phyloP scores from a whole-genome alignment of 2,888 invertebrate genomes.

The Latheticus oryzae region DNA sequence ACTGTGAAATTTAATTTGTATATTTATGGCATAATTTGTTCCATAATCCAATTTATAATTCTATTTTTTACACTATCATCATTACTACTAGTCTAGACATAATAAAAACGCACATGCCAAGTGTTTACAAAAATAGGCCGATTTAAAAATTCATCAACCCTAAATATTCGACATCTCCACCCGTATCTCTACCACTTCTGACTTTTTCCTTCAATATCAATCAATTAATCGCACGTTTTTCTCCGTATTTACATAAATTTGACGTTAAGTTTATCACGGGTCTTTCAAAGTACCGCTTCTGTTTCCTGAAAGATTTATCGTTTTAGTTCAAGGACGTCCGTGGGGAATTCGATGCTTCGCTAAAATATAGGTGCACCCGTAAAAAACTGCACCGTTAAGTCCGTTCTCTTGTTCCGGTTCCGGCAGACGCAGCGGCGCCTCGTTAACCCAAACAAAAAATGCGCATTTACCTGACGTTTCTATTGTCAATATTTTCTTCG shows the following conservation, averaged over 20 bases:
- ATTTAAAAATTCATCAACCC: conserved; percentile 10
- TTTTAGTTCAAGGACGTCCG: conserved; percentile 24
- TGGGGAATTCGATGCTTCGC: conserved; percentile 15
- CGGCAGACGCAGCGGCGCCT: conserved; percentile 26
- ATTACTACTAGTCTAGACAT: conserved; percentile 36
- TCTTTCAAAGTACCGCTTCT: neutral
- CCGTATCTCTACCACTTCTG: conserved; percentile 2
- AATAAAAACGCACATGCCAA: conserved; percentile 37
- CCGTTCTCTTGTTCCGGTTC: conserved; percentile 21
- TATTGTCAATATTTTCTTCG: too few species aligned
- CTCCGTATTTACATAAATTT: conserved; percentile 2
- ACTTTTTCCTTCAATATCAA: too few species aligned
- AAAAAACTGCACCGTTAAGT: conserved; percentile 26
- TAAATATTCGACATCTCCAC: neutral
- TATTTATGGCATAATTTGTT: conserved; percentile 22
- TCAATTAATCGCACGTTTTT: neutral
- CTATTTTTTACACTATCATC: conserved; percentile 24
- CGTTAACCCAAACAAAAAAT: neutral
- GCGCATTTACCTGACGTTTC: too few species aligned
- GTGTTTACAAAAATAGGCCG: conserved; percentile 17
- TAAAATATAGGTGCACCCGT: conserved; percentile 19
- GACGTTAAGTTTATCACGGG: neutral
- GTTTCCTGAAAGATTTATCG: conserved; percentile 18
- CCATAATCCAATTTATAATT: conserved; percentile 21
- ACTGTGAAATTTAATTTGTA: conserved; percentile 13